A percentile compares a stretch with the other conserved stretches of the same genome.
These are phyloP conservation scores for Drosophila mettleri DNA, from an alignment of 2,888 invertebrate species.

Conservation along the genomic window DNA sequence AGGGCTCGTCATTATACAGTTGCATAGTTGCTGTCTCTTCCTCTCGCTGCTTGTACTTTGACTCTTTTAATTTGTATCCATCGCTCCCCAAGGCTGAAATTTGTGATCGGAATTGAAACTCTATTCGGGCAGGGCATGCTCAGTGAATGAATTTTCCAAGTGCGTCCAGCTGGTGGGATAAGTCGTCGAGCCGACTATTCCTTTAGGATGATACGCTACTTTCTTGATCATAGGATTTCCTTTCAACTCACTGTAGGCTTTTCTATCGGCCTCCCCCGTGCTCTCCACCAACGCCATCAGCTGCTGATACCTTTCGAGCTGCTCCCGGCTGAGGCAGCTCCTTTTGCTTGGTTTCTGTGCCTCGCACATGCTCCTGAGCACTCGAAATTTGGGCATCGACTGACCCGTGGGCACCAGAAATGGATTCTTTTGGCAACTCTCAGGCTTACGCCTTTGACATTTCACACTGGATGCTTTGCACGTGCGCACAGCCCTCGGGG, in stretches of 20 bases:
- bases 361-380: slow-evolving; percentile 29
- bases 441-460: neutral
- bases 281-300: neutral
- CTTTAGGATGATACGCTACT: neutral
- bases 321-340: neutral
- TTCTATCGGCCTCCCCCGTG: neutral
- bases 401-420: neutral
- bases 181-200: neutral
- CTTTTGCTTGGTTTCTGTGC: neutral
- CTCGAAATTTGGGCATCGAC: slow-evolving; percentile 5
- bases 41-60: neutral
- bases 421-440: neutral
- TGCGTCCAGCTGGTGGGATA: slow-evolving; percentile 35
- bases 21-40: slow-evolving; percentile 10
- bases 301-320: neutral
- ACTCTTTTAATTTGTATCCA: slow-evolving; percentile 7
- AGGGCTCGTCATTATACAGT: neutral
- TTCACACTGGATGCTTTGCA: slow-evolving; percentile 19
- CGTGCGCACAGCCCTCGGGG: slow-evolving; percentile 11
- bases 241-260: neutral
- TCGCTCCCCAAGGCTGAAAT: slow-evolving; percentile 23
- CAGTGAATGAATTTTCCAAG: slow-evolving; percentile 3
- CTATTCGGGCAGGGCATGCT: slow-evolving; percentile 5
- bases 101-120: neutral
- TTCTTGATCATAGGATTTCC: neutral